A percentile compares a stretch with the other conserved stretches of the same genome.
Conservation (phyloP, 64 coral and sea anemone species). For the Dendronephthya gigantea region DNA sequence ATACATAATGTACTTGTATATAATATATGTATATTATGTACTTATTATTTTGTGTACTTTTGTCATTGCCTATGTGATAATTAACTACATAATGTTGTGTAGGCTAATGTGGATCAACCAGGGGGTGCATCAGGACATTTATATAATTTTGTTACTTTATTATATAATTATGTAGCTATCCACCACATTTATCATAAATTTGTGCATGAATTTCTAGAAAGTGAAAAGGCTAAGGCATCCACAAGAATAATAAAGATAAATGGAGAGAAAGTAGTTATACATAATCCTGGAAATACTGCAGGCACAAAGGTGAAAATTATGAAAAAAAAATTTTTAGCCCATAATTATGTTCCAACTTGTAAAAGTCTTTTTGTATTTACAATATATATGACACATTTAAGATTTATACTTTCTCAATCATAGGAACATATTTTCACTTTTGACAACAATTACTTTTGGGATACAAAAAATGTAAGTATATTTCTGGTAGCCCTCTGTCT, state of each 20-base stretch:
- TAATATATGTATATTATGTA: no score
- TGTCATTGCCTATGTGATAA: no score
- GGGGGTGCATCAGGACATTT: no score
- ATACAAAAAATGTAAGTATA: constrained; percentile 85
- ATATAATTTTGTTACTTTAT: no score
- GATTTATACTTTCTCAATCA: not conserved
- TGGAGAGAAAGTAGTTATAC: constrained; percentile 85
- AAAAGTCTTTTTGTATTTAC: not conserved
- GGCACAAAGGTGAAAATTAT: constrained; percentile 68
- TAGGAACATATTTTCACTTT: constrained; percentile 84
- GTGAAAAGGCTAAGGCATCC: constrained; percentile 72
- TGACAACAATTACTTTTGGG: constrained; percentile 97
- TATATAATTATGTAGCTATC: no score
- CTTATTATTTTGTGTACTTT: no score
- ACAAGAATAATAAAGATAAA: constrained; percentile 98
- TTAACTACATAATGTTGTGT: no score
- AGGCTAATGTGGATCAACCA: no score
- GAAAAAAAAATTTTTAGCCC: no score
- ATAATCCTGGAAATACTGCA: constrained; percentile 73
- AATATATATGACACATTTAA: no score
- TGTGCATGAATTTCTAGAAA: constrained; percentile 36
- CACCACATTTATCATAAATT: not conserved
- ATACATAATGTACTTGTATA: no score
- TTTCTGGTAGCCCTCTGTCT: no score
- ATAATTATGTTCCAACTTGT: not conserved